Evolutionary conservation across 2,888 invertebrate species (phyloP).

Genomic region (Drosophila percnosoma): DNA sequence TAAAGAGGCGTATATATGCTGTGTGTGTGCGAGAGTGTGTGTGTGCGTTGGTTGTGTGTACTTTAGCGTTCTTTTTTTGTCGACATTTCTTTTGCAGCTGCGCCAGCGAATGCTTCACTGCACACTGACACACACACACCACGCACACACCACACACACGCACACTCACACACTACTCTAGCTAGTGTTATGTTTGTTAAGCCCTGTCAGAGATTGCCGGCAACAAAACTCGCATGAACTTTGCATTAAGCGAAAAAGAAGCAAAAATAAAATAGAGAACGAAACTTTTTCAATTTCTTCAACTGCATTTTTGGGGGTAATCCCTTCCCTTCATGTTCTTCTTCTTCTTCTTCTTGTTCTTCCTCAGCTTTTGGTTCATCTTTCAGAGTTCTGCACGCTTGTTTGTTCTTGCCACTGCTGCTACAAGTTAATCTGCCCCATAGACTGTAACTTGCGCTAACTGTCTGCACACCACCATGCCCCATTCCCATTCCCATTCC

Average conservation of each 20-base stretch:
- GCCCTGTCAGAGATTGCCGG: slow-evolving; percentile 22
- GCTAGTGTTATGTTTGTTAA: slow-evolving; percentile 5
- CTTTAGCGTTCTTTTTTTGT: slow-evolving; percentile 40
- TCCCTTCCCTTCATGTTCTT: not conserved
- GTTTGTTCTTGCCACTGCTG: slow-evolving; percentile 55
- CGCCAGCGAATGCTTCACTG: slow-evolving; percentile 46
- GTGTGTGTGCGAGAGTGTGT: slow-evolving; percentile 24
- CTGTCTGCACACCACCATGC: slow-evolving; percentile 42
- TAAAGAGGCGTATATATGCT: slow-evolving; percentile 6
- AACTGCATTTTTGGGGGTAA: slow-evolving; percentile 59
- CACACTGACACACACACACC: slow-evolving; percentile 20
- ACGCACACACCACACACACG: slow-evolving; percentile 1
- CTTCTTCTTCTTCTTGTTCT: slow-evolving; percentile 1
- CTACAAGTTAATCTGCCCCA: slow-evolving; percentile 76
- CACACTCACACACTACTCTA: not conserved
- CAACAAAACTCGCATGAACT: slow-evolving; percentile 53
- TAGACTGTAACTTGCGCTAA: slow-evolving; percentile 67
- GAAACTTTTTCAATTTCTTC: slow-evolving; percentile 79
- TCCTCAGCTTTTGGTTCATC: not conserved
- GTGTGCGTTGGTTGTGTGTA: slow-evolving; percentile 25
- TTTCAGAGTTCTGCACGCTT: slow-evolving; percentile 28
- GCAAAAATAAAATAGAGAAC: slow-evolving; percentile 18
- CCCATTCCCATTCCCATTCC: not conserved
- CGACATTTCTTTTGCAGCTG: slow-evolving; percentile 45
- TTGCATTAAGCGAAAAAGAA: slow-evolving; percentile 47